phyloP scores from a whole-genome alignment of 2,113 vertebrate genomes.

The Podarcis raffonei region DNA sequence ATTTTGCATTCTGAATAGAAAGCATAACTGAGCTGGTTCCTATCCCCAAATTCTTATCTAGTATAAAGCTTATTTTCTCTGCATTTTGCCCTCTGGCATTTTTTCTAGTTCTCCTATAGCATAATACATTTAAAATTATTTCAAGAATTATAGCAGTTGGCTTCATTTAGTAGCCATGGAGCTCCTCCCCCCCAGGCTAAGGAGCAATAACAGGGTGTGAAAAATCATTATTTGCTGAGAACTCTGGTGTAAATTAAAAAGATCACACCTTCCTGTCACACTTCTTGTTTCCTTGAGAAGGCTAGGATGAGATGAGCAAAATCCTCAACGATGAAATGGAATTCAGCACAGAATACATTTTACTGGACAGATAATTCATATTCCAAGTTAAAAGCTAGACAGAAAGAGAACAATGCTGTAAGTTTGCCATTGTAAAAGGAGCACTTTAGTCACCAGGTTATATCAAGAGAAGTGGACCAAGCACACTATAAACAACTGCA shows the following conservation, averaged over 20 bases:
- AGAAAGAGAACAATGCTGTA: constrained; percentile 16
- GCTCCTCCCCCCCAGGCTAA: constrained; percentile 70
- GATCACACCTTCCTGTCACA: constrained; percentile 81
- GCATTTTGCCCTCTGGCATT: neutral
- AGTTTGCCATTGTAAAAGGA: neutral
- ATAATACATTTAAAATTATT: neutral
- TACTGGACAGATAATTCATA: neutral
- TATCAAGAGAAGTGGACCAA: neutral
- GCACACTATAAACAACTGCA: neutral
- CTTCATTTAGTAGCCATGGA: constrained; percentile 74
- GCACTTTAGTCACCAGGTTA: neutral
- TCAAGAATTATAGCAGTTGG: constrained; percentile 48
- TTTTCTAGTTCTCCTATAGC: neutral
- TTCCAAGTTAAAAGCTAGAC: constrained; percentile 13
- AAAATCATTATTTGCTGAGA: constrained; percentile 82
- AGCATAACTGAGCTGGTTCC: too few relatives aligned
- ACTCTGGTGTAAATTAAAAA: constrained; percentile 79
- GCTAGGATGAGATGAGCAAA: constrained; percentile 27
- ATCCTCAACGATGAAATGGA: constrained; percentile 49
- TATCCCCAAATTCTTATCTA: neutral
- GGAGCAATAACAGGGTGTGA: constrained; percentile 73
- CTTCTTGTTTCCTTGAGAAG: constrained; percentile 74
- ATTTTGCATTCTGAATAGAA: neutral
- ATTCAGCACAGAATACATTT: constrained; percentile 49
- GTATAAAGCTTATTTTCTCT: neutral